Conservation (phyloP, 2,797 vertebrate species). For the Brotogeris chrysoptera region DNA sequence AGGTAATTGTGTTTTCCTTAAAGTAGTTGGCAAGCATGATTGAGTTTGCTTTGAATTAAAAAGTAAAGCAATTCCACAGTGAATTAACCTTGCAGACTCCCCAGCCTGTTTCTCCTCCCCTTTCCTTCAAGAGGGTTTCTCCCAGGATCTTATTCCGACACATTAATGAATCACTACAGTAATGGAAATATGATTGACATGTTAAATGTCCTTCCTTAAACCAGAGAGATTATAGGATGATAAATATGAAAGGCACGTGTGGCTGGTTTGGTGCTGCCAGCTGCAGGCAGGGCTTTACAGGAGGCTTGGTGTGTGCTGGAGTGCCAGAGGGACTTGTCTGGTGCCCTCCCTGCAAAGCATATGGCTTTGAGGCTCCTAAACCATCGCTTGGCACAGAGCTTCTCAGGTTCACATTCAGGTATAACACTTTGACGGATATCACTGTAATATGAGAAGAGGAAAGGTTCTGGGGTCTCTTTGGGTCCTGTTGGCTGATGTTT, state of each 20-base stretch:
- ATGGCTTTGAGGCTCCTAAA: background rate
- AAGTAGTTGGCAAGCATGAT: background rate
- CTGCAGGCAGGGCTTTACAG: fast-evolving
- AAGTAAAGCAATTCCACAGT: background rate
- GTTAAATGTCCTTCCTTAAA: background rate
- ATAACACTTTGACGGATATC: background rate
- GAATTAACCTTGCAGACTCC: background rate
- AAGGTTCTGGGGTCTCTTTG: background rate
- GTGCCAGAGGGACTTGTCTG: background rate
- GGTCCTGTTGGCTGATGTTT: background rate
- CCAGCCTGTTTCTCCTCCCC: background rate
- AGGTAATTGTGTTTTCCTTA: background rate
- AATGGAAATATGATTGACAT: slow-evolving; percentile 16
- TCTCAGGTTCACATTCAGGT: background rate
- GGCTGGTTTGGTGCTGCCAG: background rate
- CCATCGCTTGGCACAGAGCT: background rate
- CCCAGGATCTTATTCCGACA: background rate
- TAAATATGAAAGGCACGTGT: background rate
- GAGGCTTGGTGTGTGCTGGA: background rate
- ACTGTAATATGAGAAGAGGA: background rate
- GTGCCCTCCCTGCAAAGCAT: background rate
- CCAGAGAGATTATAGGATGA: background rate
- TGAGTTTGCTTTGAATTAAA: background rate
- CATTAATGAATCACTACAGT: background rate
- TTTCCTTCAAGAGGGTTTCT: background rate